Evolutionary conservation across 1,140 invertebrate genomes (phyloP).

Genomic region (Reticulitermes speratus): DNA sequence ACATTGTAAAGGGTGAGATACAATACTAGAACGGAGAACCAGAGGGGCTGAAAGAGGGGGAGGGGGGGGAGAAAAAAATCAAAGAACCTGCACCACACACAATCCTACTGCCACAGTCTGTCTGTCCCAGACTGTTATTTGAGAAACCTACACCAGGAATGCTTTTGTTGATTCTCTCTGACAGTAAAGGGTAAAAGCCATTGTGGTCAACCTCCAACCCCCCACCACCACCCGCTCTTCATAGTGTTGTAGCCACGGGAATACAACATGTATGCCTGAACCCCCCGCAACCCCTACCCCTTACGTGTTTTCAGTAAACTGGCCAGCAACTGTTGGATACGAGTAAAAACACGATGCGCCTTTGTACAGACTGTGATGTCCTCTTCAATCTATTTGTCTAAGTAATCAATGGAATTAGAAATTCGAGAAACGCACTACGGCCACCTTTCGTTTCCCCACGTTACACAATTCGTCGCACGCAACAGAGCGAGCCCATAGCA

Average conservation of each 20-base stretch:
- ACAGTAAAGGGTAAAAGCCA: slow-evolving; percentile 22
- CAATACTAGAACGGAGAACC: background rate
- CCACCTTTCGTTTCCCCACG: background rate
- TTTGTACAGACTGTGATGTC: background rate
- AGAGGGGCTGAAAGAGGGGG: background rate
- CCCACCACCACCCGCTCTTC: background rate
- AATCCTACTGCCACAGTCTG: slow-evolving; percentile 4
- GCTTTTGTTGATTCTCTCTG: slow-evolving; percentile 25
- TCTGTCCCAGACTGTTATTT: slow-evolving; percentile 9
- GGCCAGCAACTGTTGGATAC: background rate
- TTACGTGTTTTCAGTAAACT: background rate
- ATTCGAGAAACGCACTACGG: background rate
- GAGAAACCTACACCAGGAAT: slow-evolving; percentile 21
- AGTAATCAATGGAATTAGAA: background rate
- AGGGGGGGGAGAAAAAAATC: background rate
- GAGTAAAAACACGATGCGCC: background rate
- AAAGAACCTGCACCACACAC: background rate
- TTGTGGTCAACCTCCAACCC: background rate
- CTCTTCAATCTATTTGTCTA: background rate
- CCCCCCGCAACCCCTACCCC: background rate
- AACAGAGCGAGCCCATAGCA: background rate
- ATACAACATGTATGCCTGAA: background rate
- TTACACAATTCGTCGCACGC: background rate
- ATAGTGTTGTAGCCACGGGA: background rate
- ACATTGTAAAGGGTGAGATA: no score